phyloP scores from a whole-genome alignment of 2,888 invertebrate species.

The Gasteruption jaculator region DNA sequence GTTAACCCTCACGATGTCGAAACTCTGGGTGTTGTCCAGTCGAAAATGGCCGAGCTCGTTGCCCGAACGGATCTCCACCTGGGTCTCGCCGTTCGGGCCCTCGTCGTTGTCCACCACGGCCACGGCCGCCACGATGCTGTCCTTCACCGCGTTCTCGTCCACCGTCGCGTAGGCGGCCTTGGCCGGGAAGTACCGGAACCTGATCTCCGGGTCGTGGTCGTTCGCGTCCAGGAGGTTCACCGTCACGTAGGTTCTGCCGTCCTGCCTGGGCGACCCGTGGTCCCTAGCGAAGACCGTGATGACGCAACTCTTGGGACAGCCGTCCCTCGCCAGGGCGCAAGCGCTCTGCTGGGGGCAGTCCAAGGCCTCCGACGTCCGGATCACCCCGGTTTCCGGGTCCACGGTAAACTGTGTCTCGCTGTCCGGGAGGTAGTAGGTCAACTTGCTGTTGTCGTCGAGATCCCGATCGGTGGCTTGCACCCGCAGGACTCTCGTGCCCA shows the following conservation, averaged over 20 bases:
- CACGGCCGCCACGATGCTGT: conserved; percentile 88
- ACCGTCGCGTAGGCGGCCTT: conserved; percentile 86
- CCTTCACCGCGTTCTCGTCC: conserved; percentile 89
- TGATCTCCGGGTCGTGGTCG: conserved; percentile 89
- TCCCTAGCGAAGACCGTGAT: conserved; percentile 92
- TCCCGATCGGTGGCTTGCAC: conserved; percentile 95
- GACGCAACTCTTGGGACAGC: conserved; percentile 88
- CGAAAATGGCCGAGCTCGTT: conserved; percentile 89
- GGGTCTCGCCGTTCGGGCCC: conserved; percentile 86
- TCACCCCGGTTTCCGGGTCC: conserved; percentile 86
- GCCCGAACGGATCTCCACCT: conserved; percentile 78
- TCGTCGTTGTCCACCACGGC: conserved; percentile 89
- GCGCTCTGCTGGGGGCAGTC: conserved; percentile 76
- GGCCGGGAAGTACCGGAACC: conserved; percentile 77
- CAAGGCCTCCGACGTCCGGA: conserved; percentile 75
- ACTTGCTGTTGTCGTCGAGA: conserved; percentile 85
- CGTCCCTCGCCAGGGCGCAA: conserved; percentile 52
- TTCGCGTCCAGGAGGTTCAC: conserved; percentile 90
- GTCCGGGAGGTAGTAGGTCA: conserved; percentile 85
- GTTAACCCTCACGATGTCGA: conserved; percentile 87
- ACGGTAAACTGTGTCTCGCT: conserved; percentile 85
- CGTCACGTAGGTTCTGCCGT: conserved; percentile 89
- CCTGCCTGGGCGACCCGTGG: conserved; percentile 86
- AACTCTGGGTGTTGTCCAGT: conserved; percentile 74
- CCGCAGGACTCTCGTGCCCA: conserved; percentile 81